These are phyloP conservation scores for Thecocarcelia acutangulata DNA, from an alignment of 2,888 invertebrate genomes.

Conservation along the genomic window DNA sequence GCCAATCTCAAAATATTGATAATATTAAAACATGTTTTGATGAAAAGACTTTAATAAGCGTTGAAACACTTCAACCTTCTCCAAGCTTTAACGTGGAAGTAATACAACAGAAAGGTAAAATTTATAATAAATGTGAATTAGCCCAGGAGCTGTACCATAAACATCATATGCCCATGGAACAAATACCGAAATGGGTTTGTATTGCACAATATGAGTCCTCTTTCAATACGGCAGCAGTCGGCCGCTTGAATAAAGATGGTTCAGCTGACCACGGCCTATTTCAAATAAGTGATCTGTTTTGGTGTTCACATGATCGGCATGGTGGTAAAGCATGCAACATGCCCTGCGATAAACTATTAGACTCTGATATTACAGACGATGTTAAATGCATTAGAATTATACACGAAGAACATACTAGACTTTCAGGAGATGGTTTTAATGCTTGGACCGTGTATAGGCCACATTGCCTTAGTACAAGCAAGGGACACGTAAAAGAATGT, in stretches of 20 bases:
- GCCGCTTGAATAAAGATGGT: slow-evolving; percentile 79
- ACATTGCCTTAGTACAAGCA: slow-evolving; percentile 82
- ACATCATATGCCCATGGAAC: slow-evolving; percentile 83
- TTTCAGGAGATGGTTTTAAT: slow-evolving; percentile 87
- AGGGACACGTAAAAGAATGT: slow-evolving; percentile 78
- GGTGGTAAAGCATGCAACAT: slow-evolving; percentile 84
- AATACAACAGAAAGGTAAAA: slow-evolving; percentile 77
- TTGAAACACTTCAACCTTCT: not conserved
- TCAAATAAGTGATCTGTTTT: slow-evolving; percentile 88
- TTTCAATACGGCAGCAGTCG: slow-evolving; percentile 85
- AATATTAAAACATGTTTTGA: slow-evolving; percentile 79
- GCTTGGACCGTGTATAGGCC: slow-evolving; percentile 87
- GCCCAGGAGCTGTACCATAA: slow-evolving; percentile 84
- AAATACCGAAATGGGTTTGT: slow-evolving; percentile 86
- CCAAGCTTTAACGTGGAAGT: not conserved
- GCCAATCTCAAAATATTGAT: slow-evolving; percentile 82
- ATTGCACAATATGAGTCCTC: slow-evolving; percentile 88
- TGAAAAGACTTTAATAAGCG: slow-evolving; percentile 53
- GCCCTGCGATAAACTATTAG: slow-evolving; percentile 84
- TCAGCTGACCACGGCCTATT: slow-evolving; percentile 88
- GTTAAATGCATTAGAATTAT: slow-evolving; percentile 85
- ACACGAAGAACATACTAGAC: slow-evolving; percentile 84
- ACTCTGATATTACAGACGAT: slow-evolving; percentile 87
- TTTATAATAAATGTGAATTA: slow-evolving; percentile 87
- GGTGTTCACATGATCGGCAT: slow-evolving; percentile 83